Evolutionary conservation across 2,888 invertebrate species (phyloP), one percentile per base, ranked within the genome.

Genomic region (Dryomyza anilis): DNA sequence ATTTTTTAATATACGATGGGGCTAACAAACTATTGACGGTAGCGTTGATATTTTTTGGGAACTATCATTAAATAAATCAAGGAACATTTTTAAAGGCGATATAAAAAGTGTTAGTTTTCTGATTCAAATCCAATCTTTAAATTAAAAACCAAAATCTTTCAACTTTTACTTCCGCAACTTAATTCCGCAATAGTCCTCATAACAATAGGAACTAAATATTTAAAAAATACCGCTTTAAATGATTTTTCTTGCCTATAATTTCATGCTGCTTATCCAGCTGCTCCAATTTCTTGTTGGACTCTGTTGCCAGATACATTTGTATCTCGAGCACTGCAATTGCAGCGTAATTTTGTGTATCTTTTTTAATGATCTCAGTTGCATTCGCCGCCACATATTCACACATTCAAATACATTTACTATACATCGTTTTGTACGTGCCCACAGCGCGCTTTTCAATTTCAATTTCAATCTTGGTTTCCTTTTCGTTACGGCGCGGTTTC

Each of bases 281-380:
- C 39, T 39, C 39, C 39, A 39, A 7, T 39, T 39, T 39, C 39
- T 39, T 12, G n/a, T n/a, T n/a, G n/a, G n/a, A n/a, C n/a, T n/a
- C n/a, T n/a, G n/a, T n/a, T 27, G 2, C n/a, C 50, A 30, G 19
- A 55, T 16, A 16, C 55, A 55, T 55, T 55, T 55, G 55, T 55
- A 55, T 36, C 55, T 55, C n/a, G n/a, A n/a, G n/a, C n/a, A n/a
- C n/a, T 36, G 10, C 36, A 55, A 36, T 23, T 55, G 36, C 55
- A 55, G 21, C n/a, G n/a, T n/a, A n/a, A n/a, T n/a, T n/a, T 36
- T 55, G 12, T 53, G 55, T 55, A 55, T 55, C 55, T 33, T 19
- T 36, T 55, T 55, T 55, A 55, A 55, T 55, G 55, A 55, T 55
- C 55, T 33, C 50, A 50, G 50, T 50, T 55, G 55, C 55, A 36